Conservation (phyloP, 2,113 vertebrate species). For the Cephalophus harveyi region DNA sequence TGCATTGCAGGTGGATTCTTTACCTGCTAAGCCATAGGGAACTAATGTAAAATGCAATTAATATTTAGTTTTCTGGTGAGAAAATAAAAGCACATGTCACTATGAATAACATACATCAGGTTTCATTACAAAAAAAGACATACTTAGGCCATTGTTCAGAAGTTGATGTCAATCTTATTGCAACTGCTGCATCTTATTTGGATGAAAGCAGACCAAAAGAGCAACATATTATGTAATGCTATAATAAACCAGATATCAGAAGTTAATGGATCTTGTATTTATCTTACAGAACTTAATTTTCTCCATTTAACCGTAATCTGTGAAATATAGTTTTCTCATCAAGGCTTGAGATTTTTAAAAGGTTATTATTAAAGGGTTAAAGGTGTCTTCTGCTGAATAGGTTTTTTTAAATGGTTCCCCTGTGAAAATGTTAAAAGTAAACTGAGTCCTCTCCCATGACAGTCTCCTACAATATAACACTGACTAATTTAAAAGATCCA, state of each 20-base stretch:
- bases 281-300: conserved; percentile 70
- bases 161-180: conserved; percentile 68
- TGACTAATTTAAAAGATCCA: conserved; percentile 65
- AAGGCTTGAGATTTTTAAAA: conserved; percentile 82
- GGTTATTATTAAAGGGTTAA: conserved; percentile 60
- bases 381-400: conserved; percentile 74
- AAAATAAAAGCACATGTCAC: conserved; percentile 75
- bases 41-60: neutral
- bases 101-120: conserved; percentile 77
- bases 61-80: conserved; percentile 83
- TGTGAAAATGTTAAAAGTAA: conserved; percentile 69
- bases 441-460: conserved; percentile 64
- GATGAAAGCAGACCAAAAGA: conserved; percentile 74
- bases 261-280: conserved; percentile 77
- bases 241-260: conserved; percentile 64
- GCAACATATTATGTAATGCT: conserved; percentile 67
- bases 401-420: conserved; percentile 71
- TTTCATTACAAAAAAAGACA: conserved; percentile 72
- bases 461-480: conserved; percentile 73
- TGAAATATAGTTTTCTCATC: conserved; percentile 83
- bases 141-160: conserved; percentile 68
- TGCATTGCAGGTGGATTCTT: neutral
- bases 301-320: conserved; percentile 79
- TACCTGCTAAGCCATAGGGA: neutral
- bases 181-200: conserved; percentile 72